phyloP scores from a whole-genome alignment of 2,113 vertebrate genomes.

The Rostratula benghalensis region DNA sequence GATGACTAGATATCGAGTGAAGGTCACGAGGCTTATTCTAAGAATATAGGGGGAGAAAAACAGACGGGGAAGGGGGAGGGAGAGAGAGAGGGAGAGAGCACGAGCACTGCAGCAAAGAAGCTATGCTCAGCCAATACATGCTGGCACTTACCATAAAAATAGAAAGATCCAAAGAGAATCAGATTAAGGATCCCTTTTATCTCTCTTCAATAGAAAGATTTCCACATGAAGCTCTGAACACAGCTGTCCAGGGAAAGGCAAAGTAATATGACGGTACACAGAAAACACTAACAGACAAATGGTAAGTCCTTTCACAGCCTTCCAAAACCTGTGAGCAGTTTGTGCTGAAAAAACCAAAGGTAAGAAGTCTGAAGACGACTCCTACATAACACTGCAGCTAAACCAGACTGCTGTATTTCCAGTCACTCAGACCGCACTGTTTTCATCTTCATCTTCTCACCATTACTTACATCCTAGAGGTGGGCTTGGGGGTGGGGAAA shows the following conservation, averaged over 20 bases:
- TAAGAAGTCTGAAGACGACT: conserved; percentile 66
- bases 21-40: conserved; percentile 74
- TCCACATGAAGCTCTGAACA: conserved; percentile 59
- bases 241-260: conserved; percentile 42
- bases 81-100: conserved; percentile 35
- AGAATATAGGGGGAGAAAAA: conserved; percentile 35
- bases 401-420: conserved; percentile 47
- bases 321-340: conserved; percentile 65
- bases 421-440: conserved; percentile 52
- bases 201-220: conserved; percentile 55
- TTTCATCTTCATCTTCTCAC: conserved; percentile 51
- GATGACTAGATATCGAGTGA: conserved; percentile 47
- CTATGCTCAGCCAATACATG: conserved; percentile 66
- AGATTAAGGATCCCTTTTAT: conserved; percentile 63
- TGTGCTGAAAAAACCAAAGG: conserved; percentile 48
- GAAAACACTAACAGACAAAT: background rate
- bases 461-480: conserved; percentile 55
- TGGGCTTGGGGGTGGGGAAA: conserved; percentile 27
- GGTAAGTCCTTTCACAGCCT: conserved; percentile 46
- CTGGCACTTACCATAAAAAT: conserved; percentile 88
- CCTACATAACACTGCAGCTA: conserved; percentile 58
- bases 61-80: conserved; percentile 8
- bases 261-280: conserved; percentile 32
- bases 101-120: conserved; percentile 80
- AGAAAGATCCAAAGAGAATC: conserved; percentile 79